phyloP scores from a whole-genome alignment of 1,140 invertebrate genomes.

The Drosophila trapezifrons region DNA sequence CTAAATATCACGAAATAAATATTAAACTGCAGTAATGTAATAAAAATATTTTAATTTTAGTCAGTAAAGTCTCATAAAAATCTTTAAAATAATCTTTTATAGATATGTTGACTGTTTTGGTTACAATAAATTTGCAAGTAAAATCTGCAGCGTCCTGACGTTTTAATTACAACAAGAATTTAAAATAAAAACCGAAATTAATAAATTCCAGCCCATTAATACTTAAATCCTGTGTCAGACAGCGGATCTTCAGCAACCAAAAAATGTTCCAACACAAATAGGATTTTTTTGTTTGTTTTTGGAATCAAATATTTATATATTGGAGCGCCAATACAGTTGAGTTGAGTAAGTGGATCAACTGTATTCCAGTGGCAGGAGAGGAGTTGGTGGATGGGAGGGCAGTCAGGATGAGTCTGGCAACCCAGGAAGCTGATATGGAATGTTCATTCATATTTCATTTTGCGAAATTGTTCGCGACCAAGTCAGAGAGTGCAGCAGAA shows the following conservation, averaged over 20 bases:
- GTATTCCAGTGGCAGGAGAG: constrained; percentile 1
- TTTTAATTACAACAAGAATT: constrained; percentile 20
- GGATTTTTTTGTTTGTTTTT: constrained; percentile 9
- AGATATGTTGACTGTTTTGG: too few species aligned
- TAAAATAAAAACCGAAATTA: constrained; percentile 19
- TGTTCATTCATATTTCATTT: constrained; percentile 83
- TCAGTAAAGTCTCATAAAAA: not conserved
- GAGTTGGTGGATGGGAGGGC: not conserved
- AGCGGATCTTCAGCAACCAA: not conserved
- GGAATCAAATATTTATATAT: constrained; percentile 73
- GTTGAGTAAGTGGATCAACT: constrained; percentile 39
- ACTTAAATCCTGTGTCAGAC: constrained; percentile 40
- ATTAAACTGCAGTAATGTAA: too few species aligned
- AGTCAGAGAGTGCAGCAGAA: constrained; percentile 35
- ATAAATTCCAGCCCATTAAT: constrained; percentile 63
- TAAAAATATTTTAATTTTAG: too few species aligned
- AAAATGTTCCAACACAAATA: constrained; percentile 16
- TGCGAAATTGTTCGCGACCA: constrained; percentile 58
- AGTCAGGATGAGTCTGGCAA: constrained; percentile 21
- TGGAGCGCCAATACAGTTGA: constrained; percentile 57
- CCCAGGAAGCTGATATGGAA: constrained; percentile 79
- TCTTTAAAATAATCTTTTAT: too few species aligned
- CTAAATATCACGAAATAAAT: too few species aligned
- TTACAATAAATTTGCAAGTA: too few species aligned
- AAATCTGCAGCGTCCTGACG: not conserved